These are phyloP conservation scores for Ceyx cyanopectus DNA, from an alignment of 2,113 vertebrate genomes.

Conservation along the genomic window DNA sequence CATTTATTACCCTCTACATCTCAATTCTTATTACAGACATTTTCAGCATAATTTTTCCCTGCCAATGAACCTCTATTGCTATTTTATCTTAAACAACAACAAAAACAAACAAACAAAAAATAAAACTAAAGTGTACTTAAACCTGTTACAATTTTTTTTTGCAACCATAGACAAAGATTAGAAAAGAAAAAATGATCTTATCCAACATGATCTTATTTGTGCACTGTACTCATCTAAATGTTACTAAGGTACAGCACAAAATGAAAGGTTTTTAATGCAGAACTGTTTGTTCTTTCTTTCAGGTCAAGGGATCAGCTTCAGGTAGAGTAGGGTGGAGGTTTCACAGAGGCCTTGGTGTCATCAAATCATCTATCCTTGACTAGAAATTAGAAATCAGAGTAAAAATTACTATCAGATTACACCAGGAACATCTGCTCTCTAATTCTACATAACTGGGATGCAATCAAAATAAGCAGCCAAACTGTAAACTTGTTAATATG, in stretches of 20 bases:
- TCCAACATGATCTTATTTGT: background rate
- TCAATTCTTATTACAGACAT: background rate
- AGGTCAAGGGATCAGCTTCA: conserved; percentile 48
- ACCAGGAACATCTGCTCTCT: conserved; percentile 52
- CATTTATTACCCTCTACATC: background rate
- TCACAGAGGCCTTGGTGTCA: conserved; percentile 55
- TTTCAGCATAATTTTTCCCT: background rate
- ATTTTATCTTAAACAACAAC: background rate
- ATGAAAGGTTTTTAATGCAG: background rate
- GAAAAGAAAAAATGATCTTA: background rate
- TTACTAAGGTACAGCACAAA: background rate
- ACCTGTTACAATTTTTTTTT: background rate
- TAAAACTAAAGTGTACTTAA: background rate
- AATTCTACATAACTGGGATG: background rate
- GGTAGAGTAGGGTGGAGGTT: conserved; percentile 16
- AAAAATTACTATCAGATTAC: conserved; percentile 59
- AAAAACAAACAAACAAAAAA: too few relatives aligned
- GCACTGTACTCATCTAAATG: background rate
- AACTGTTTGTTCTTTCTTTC: conserved; percentile 63
- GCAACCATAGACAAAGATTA: background rate
- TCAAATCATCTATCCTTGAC: conserved; percentile 64
- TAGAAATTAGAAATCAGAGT: conserved; percentile 57
- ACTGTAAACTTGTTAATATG: background rate
- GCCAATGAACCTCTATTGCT: background rate
- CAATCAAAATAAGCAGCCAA: conserved; percentile 32